A percentile compares a stretch with the other conserved stretches of the same genome.
Evolutionary conservation across 1,140 invertebrate genomes (phyloP).

Genomic region (Drosophila nebulosa): DNA sequence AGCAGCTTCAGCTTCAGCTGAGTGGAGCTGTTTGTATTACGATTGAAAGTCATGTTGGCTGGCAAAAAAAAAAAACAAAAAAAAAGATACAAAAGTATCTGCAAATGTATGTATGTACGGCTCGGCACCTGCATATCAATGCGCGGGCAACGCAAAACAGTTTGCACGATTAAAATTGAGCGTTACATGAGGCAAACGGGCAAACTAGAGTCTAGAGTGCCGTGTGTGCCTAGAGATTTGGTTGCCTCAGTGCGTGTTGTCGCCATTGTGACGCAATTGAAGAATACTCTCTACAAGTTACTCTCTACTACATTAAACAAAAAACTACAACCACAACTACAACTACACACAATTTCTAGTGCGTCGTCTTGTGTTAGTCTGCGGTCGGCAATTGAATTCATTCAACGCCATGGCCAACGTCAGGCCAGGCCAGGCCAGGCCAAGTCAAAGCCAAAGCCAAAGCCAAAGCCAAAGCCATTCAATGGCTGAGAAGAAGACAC

Average conservation of each 20-base stretch:
- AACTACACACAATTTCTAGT: slow-evolving; percentile 7
- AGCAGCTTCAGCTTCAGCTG: background rate
- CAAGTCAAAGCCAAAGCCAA: background rate
- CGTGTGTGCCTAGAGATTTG: slow-evolving; percentile 44
- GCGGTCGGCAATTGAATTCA: slow-evolving; percentile 76
- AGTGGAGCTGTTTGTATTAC: slow-evolving; percentile 71
- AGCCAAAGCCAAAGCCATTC: background rate
- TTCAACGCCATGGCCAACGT: slow-evolving; percentile 53
- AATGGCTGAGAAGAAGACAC: slow-evolving; percentile 5
- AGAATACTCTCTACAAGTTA: slow-evolving; percentile 39
- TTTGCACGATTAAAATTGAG: slow-evolving; percentile 66
- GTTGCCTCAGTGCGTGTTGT: slow-evolving; percentile 58
- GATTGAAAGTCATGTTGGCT: slow-evolving; percentile 78
- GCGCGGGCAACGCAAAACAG: no score
- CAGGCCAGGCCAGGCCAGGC: no score
- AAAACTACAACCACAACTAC: slow-evolving; percentile 35
- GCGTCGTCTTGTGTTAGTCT: slow-evolving; percentile 35
- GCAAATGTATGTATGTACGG: slow-evolving; percentile 36
- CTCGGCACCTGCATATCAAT: slow-evolving; percentile 68
- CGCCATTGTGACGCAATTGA: slow-evolving; percentile 56
- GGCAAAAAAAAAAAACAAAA: no score
- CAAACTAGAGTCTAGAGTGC: slow-evolving; percentile 39
- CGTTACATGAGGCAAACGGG: slow-evolving; percentile 43
- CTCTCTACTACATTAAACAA: slow-evolving; percentile 49
- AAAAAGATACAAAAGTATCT: slow-evolving; percentile 44